Percentiles rank a stretch among this genome's conserved stretches.
phyloP scores from a whole-genome alignment of 2,113 vertebrate genomes.

The Geococcyx californianus region DNA sequence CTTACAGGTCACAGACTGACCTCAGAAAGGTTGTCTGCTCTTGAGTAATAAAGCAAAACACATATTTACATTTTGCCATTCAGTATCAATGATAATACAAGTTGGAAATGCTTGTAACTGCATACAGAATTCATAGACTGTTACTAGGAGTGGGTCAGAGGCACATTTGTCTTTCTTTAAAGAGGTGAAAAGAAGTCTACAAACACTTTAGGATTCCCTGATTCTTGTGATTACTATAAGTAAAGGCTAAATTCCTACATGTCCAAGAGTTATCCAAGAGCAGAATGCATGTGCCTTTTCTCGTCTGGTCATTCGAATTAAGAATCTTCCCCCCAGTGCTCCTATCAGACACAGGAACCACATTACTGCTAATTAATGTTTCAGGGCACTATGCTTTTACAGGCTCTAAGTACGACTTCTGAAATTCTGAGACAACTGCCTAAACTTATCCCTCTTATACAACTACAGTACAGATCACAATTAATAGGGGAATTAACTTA shows the following conservation, averaged over 20 bases:
- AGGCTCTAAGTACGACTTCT: neutral
- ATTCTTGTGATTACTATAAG: neutral
- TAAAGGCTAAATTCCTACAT: neutral
- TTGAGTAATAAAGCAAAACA: neutral
- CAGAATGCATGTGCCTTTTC: neutral
- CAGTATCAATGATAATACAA: neutral
- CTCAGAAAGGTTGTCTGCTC: neutral
- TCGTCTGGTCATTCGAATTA: neutral
- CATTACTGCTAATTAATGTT: neutral
- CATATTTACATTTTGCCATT: neutral
- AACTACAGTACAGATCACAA: neutral
- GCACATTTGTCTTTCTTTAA: neutral
- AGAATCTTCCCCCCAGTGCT: fast-evolving
- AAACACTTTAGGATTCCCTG: neutral
- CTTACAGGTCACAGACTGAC: neutral
- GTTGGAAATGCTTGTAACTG: neutral
- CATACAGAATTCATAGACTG: neutral
- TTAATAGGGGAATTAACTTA: constrained; percentile 59
- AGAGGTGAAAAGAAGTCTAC: neutral
- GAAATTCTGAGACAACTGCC: neutral
- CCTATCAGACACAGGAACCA: neutral
- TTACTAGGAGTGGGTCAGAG: neutral
- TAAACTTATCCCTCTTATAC: neutral
- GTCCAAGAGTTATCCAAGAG: neutral
- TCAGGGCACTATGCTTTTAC: neutral